phyloP scores from a whole-genome alignment of 2,113 vertebrate genomes.

The Dipodomys ordii region DNA sequence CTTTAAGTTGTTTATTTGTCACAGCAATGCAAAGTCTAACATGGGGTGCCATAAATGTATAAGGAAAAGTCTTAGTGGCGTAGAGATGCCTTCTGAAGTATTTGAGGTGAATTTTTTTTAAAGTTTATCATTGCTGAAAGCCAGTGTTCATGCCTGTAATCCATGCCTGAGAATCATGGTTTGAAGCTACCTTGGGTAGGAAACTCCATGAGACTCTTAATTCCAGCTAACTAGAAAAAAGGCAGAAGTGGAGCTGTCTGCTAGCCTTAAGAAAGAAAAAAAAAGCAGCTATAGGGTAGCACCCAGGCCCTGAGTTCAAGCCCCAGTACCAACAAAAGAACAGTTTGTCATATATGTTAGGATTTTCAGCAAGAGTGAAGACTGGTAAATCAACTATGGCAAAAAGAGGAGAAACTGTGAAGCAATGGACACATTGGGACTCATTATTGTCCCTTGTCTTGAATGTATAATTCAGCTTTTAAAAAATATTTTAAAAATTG shows the following conservation, averaged over 20 bases:
- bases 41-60: not conserved
- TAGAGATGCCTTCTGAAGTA: not conserved
- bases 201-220: too few species aligned
- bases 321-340: too few species aligned
- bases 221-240: too few species aligned
- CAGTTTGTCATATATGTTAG: not conserved
- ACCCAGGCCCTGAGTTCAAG: too few species aligned
- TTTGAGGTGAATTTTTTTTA: not conserved
- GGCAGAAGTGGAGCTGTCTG: too few species aligned
- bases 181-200: too few species aligned
- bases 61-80: not conserved
- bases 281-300: too few species aligned
- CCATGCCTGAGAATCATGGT: too few species aligned
- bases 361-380: conserved; percentile 20
- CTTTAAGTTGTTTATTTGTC: not conserved
- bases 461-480: conserved; percentile 17
- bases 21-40: not conserved
- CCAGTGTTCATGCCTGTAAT: not conserved
- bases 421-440: not conserved
- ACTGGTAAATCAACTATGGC: not conserved
- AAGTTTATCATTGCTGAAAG: too few species aligned
- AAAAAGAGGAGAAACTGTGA: not conserved
- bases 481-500: conserved; percentile 20
- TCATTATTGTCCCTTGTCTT: not conserved
- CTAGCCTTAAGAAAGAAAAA: too few species aligned